phyloP scores from a whole-genome alignment of 2,888 invertebrate species.

The Frankliniella fusca region DNA sequence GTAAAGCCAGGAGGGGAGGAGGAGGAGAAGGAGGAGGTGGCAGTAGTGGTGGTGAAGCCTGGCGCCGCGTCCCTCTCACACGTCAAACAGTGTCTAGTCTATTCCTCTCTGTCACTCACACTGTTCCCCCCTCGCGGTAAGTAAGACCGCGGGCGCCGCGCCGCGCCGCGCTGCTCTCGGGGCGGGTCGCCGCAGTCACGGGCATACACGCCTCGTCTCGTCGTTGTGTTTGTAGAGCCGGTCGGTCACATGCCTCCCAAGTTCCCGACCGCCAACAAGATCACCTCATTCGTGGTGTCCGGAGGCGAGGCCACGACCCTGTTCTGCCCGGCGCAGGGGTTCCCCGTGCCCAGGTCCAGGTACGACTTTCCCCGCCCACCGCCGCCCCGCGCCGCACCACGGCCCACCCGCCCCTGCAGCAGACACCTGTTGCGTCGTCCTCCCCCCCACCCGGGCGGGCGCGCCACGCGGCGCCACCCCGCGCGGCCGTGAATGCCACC shows the following conservation, averaged over 20 bases:
- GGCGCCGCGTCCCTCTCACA: constrained; percentile 34
- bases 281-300: constrained; percentile 35
- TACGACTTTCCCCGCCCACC: constrained; percentile 49
- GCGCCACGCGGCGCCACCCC: constrained; percentile 46
- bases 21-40: constrained; percentile 28
- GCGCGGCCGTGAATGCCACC: constrained; percentile 1
- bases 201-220: neutral
- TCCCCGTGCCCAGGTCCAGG: constrained; percentile 67
- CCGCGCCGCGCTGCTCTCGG: too few relatives aligned
- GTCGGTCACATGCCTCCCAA: constrained; percentile 63
- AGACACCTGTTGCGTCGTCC: neutral
- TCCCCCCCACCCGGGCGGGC: constrained; percentile 39
- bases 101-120: neutral
- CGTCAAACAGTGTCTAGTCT: constrained; percentile 27
- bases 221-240: constrained; percentile 52
- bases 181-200: too few relatives aligned
- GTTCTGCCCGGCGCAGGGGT: constrained; percentile 68
- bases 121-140: neutral
- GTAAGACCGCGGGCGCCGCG: neutral
- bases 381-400: neutral
- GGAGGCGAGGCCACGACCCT: constrained; percentile 54
- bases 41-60: constrained; percentile 31
- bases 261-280: constrained; percentile 46
- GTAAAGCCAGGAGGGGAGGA: constrained; percentile 32
- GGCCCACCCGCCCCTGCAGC: neutral